Conservation (phyloP, 2,888 invertebrate species). For the Diaperis boleti region DNA sequence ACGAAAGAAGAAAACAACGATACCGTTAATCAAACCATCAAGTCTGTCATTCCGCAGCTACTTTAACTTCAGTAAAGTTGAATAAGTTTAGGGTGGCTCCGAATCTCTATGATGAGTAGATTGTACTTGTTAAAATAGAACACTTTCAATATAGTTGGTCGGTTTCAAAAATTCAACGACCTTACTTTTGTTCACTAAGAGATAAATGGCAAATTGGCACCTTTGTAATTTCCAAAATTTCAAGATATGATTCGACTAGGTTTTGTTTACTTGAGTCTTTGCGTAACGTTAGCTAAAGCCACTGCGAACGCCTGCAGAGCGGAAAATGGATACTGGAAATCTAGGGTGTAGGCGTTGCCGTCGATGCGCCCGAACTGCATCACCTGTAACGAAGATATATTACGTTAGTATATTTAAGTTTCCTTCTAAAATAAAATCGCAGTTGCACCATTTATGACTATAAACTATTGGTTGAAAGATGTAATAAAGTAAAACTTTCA, state of each 20-base stretch:
- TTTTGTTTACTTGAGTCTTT: slow-evolving; percentile 86
- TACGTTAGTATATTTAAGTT: neutral
- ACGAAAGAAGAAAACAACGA: neutral
- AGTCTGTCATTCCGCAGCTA: slow-evolving; percentile 2
- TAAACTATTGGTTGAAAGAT: no score
- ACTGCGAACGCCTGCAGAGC: slow-evolving; percentile 99
- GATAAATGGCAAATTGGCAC: slow-evolving; percentile 35
- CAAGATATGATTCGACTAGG: slow-evolving; percentile 25
- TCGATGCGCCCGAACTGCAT: slow-evolving; percentile 99
- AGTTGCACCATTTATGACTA: no score
- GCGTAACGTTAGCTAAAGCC: slow-evolving; percentile 96
- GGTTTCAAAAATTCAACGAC: slow-evolving; percentile 7
- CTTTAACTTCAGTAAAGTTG: slow-evolving; percentile 7
- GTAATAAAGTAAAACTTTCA: no score
- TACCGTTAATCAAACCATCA: neutral
- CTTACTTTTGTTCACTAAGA: slow-evolving; percentile 10
- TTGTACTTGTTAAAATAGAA: slow-evolving; percentile 5
- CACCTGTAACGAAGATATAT: slow-evolving; percentile 75
- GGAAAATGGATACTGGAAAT: slow-evolving; percentile 99
- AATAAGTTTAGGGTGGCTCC: slow-evolving; percentile 21
- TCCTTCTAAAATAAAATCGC: no score
- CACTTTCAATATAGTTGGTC: slow-evolving; percentile 23
- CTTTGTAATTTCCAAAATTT: slow-evolving; percentile 10
- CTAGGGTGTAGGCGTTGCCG: slow-evolving; percentile 97
- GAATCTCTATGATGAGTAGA: neutral